A percentile compares a stretch with the other conserved stretches of the same genome.
Conservation (phyloP, 2,888 invertebrate genomes). For the Arge pagana region DNA sequence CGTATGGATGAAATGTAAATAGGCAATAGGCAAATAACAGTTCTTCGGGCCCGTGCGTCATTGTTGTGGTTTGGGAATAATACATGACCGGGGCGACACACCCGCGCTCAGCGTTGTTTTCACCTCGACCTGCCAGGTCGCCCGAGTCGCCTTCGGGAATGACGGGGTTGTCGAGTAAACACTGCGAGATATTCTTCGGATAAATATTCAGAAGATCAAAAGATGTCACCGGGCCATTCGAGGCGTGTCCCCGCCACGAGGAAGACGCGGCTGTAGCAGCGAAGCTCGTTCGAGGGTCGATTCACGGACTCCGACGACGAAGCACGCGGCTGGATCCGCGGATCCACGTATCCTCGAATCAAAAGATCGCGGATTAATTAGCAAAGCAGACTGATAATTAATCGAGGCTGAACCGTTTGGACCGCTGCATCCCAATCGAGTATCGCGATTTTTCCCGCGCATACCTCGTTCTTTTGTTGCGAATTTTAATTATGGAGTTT, state of each 20-base stretch:
- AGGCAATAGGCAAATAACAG: slow-evolving; percentile 5
- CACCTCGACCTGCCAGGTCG: background rate
- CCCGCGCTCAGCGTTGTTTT: slow-evolving; percentile 3
- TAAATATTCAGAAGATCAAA: slow-evolving; percentile 44
- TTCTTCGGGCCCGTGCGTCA: background rate
- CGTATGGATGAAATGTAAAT: slow-evolving; percentile 12
- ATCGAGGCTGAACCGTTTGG: too few relatives aligned
- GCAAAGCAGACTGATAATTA: too few relatives aligned
- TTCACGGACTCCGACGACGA: too few relatives aligned
- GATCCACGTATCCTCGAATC: too few relatives aligned
- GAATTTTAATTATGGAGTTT: slow-evolving; percentile 45
- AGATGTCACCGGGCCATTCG: slow-evolving; percentile 13
- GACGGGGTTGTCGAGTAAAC: slow-evolving; percentile 39
- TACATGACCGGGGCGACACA: slow-evolving; percentile 13
- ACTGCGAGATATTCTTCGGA: slow-evolving; percentile 44
- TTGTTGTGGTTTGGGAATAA: slow-evolving; percentile 10
- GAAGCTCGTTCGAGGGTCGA: slow-evolving; percentile 1
- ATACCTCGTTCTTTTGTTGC: slow-evolving; percentile 41
- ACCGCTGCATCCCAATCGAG: too few relatives aligned
- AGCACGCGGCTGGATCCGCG: too few relatives aligned
- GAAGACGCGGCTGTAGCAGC: background rate
- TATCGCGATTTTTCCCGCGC: slow-evolving; percentile 9
- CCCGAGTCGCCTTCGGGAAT: slow-evolving; percentile 13
- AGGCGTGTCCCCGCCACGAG: slow-evolving; percentile 11
- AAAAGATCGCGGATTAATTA: too few relatives aligned